Conservation (phyloP, 2,888 invertebrate species). For the Clepsis dumicolana region DNA sequence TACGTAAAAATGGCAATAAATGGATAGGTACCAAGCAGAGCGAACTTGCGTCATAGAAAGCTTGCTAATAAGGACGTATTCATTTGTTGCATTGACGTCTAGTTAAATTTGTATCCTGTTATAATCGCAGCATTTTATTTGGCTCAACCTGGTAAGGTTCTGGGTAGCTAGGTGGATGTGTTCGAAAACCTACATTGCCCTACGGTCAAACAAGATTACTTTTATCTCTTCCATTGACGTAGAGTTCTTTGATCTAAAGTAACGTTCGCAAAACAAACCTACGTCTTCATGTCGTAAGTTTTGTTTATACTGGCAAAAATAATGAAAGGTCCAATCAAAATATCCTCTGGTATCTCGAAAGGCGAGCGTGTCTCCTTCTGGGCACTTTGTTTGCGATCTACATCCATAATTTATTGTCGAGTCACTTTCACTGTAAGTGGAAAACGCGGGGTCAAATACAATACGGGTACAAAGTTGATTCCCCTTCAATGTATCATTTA, state of each 20-base stretch:
- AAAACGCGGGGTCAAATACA: conserved; percentile 27
- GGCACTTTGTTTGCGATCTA: conserved; percentile 37
- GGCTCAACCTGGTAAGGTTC: neutral
- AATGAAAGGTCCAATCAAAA: neutral
- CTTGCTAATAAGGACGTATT: conserved; percentile 25
- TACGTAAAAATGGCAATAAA: conserved; percentile 25
- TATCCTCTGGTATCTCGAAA: conserved; percentile 16
- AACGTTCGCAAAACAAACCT: neutral
- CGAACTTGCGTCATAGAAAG: conserved; percentile 25
- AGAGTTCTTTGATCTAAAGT: conserved; percentile 10
- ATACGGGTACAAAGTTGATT: conserved; percentile 10
- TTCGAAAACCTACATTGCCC: neutral
- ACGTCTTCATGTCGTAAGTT: neutral
- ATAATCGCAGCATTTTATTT: neutral
- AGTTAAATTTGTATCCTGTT: conserved; percentile 10
- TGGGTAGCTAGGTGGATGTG: conserved; percentile 13
- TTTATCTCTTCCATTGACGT: conserved; percentile 19
- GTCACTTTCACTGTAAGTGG: conserved; percentile 35
- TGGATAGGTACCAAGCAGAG: neutral
- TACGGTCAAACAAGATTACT: conserved; percentile 22
- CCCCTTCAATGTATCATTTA: conserved; percentile 1
- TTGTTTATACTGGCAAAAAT: conserved; percentile 2
- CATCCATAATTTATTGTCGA: conserved; percentile 38
- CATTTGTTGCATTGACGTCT: conserved; percentile 29
- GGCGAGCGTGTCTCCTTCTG: conserved; percentile 2